Base-by-base conservation (phyloP, 2,888 invertebrate species). In the Leucophenga montana region DNA sequence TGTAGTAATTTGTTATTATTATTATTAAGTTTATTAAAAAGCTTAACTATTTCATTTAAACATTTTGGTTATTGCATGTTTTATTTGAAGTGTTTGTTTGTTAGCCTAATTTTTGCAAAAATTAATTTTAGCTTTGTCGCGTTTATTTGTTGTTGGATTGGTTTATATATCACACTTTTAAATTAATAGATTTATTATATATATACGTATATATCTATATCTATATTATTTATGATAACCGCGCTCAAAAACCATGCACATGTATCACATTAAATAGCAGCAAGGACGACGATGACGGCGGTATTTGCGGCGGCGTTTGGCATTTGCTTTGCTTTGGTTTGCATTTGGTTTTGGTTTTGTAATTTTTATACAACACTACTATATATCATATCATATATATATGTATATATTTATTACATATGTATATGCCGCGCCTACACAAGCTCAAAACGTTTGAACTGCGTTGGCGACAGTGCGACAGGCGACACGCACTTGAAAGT, bases 251-350 rank as follows among this genome's bases (percentile, higher is more conserved):
- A 13, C 20, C 16, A 18, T 61, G 33, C 61, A 61, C 33, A 59
- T 67, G 14, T 67, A 67, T 67, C 67, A 67, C 67, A 67, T 66
- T 54, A 33, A 33, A 44, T 1, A 44, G 9, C 46, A 18, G 62
- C 44, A 44, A 46, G 4, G 20, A 9, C 46, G 4, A 18, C 22
- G 46, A 1, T n/a, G 53, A 8, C 53, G 53, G 53, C 53, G 14
- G 53, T n/a, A 33, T 5, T 22, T 44, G 14, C 62, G 61, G 39
- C 33, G 61, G 61, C 27, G 20, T 54, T 20, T 54, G 27, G 59
- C 59, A 59, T 22, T 59, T 59, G 59, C 33, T 27, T 27, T 14
- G 31, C 31, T 59, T 31, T 39, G 39, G n/a, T 33, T 33, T 27
- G 22, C 57, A 27, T 22, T 31, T n/a, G 31, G 27, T 31, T 53